Percentiles rank a stretch among this genome's conserved stretches.
Conservation (phyloP, 2,888 invertebrate species). For the Endotricha flammealis region DNA sequence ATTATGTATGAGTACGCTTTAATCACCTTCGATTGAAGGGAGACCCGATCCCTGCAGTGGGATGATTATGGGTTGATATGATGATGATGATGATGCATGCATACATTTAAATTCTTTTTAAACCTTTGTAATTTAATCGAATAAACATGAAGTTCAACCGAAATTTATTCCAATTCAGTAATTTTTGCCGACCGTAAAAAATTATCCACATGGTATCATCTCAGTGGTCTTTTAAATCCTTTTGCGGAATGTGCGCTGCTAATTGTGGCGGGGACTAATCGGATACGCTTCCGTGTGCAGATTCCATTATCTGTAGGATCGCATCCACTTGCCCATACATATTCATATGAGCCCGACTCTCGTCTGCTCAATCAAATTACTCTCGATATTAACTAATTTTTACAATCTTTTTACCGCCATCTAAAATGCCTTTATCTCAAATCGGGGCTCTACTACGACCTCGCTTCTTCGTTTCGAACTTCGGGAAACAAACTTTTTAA, state of each 20-base stretch:
- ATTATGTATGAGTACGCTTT: too few species aligned
- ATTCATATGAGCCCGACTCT: constrained; percentile 56
- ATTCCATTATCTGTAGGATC: constrained; percentile 70
- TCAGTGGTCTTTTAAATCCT: constrained; percentile 28
- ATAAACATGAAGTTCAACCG: too few species aligned
- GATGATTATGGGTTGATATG: too few species aligned
- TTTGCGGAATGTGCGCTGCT: constrained; percentile 40
- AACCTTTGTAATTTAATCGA: too few species aligned
- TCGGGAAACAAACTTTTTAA: constrained; percentile 74
- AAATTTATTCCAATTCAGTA: too few species aligned
- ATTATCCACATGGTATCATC: background rate
- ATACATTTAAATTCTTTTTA: too few species aligned
- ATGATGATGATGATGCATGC: too few species aligned
- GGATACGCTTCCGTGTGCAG: constrained; percentile 63
- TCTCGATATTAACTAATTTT: constrained; percentile 37
- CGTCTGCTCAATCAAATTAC: constrained; percentile 42
- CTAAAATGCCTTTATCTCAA: constrained; percentile 53
- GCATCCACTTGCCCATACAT: constrained; percentile 62
- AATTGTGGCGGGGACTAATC: constrained; percentile 64
- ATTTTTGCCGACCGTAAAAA: background rate
- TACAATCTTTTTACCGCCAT: constrained; percentile 24
- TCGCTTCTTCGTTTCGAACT: constrained; percentile 55
- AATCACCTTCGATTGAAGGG: too few species aligned
- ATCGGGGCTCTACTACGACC: constrained; percentile 55
- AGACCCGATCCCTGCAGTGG: too few species aligned